These are phyloP conservation scores for Cheirogaleus major DNA, from an alignment of 2,797 vertebrate species.

Conservation along the genomic window DNA sequence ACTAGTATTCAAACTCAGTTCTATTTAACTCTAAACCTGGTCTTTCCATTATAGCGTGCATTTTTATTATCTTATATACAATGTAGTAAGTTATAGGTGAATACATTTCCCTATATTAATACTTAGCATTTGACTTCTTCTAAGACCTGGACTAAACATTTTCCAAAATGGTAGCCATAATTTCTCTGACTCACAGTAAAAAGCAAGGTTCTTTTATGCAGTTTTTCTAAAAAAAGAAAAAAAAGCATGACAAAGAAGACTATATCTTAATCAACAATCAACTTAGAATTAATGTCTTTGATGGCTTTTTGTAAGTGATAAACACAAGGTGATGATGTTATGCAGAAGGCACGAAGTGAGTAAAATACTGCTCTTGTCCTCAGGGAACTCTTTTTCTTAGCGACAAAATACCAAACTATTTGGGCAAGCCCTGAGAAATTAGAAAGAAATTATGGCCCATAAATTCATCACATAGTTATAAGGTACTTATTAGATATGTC, in stretches of 20 bases:
- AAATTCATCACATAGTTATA: neutral
- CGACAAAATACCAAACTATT: constrained; percentile 15
- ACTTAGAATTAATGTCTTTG: neutral
- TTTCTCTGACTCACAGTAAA: neutral
- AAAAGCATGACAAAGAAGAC: neutral
- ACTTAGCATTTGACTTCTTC: neutral
- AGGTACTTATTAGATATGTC: neutral
- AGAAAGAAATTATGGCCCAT: constrained; percentile 17
- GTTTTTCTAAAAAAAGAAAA: neutral
- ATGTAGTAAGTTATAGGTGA: neutral
- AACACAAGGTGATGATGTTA: neutral
- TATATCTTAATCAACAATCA: constrained; percentile 30
- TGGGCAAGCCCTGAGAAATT: constrained; percentile 2
- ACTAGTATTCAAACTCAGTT: neutral
- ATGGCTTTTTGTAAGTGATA: neutral
- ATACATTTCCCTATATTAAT: neutral
- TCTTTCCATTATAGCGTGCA: constrained; percentile 6
- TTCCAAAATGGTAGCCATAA: neutral
- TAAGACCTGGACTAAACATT: neutral
- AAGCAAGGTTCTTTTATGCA: neutral
- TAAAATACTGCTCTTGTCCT: neutral
- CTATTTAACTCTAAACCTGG: neutral
- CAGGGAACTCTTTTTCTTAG: neutral
- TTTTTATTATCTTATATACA: neutral
- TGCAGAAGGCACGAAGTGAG: neutral